Evolutionary conservation across 2,113 vertebrate genomes (phyloP).

Genomic region (Neotoma lepida): DNA sequence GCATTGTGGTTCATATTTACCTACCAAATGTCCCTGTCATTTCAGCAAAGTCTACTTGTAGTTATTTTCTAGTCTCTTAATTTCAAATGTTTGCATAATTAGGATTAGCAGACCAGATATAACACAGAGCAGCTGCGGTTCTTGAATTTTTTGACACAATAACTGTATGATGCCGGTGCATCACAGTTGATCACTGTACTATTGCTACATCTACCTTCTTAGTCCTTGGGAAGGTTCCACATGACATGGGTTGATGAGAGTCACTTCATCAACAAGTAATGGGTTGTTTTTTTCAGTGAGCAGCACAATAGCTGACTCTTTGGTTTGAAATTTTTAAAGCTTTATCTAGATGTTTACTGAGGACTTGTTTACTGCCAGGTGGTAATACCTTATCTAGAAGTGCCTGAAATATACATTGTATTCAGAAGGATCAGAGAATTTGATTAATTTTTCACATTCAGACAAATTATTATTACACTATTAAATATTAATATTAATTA

Average conservation of each 20-base stretch:
- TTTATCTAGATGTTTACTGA: slow-evolving; percentile 23
- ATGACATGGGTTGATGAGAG: not conserved
- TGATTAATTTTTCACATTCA: slow-evolving; percentile 42
- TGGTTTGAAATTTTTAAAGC: slow-evolving; percentile 29
- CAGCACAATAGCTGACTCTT: not conserved
- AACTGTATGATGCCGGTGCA: not conserved
- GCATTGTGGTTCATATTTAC: not conserved
- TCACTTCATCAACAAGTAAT: not conserved
- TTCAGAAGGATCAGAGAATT: slow-evolving; percentile 39
- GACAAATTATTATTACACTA: slow-evolving; percentile 32
- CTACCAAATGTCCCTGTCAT: not conserved
- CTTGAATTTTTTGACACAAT: slow-evolving; percentile 31
- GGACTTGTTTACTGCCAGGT: not conserved
- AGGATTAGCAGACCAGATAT: not conserved
- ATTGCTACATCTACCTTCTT: not conserved
- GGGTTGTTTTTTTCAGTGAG: not conserved
- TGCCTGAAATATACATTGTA: not conserved
- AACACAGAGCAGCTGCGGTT: not conserved
- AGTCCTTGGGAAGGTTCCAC: not conserved
- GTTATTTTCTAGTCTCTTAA: not conserved
- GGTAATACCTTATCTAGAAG: slow-evolving; percentile 18
- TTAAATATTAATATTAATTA: too few relatives aligned
- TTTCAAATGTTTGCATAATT: slow-evolving; percentile 8
- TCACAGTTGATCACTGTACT: not conserved
- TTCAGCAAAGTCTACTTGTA: not conserved